Evolutionary conservation across 2,113 vertebrate species (phyloP).

Genomic region (Eudyptes chrysolophus): DNA sequence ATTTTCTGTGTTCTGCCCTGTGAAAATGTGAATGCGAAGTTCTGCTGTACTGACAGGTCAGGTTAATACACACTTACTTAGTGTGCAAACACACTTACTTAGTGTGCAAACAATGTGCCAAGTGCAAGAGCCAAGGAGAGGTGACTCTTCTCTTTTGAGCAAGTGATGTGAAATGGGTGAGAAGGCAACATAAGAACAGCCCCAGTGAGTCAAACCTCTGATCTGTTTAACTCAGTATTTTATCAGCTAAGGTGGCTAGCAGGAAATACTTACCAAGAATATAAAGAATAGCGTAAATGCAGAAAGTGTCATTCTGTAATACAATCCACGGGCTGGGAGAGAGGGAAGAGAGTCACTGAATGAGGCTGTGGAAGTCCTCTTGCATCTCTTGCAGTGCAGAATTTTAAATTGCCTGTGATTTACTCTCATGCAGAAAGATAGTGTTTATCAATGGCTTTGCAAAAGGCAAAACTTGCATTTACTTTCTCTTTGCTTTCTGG

Average conservation of each 20-base stretch:
- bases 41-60: not conserved
- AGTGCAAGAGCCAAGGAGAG: not conserved
- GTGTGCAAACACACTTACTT: not conserved
- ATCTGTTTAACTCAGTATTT: not conserved
- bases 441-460: not conserved
- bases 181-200: not conserved
- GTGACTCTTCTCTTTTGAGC: not conserved
- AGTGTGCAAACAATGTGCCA: not conserved
- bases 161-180: not conserved
- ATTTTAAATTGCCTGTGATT: not conserved
- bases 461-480: not conserved
- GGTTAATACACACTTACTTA: not conserved
- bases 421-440: not conserved
- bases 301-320: not conserved
- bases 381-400: not conserved
- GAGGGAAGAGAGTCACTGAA: not conserved
- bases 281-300: not conserved
- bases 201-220: not conserved
- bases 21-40: not conserved
- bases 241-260: not conserved
- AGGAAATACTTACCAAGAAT: not conserved
- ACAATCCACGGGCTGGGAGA: not conserved
- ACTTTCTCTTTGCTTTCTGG: not conserved
- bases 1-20: not conserved
- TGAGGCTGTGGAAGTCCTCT: not conserved